Evolutionary conservation across 1,140 invertebrate species (phyloP).

Genomic region (Hormaphis cornu): DNA sequence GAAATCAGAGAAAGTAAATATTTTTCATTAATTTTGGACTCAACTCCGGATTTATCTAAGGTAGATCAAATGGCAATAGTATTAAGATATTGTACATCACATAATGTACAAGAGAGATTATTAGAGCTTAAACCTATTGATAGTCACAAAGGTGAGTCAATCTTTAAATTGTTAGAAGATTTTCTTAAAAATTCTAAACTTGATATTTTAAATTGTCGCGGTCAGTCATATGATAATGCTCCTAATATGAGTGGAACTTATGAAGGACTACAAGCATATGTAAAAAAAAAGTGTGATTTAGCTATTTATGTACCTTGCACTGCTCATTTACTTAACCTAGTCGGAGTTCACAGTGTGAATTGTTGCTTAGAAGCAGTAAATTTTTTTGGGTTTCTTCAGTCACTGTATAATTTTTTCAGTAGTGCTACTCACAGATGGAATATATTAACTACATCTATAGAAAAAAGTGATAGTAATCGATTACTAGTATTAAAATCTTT

Average conservation of each 20-base stretch:
- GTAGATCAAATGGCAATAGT: constrained; percentile 16
- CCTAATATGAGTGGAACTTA: constrained; percentile 40
- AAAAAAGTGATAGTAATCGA: not conserved
- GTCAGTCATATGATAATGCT: constrained; percentile 42
- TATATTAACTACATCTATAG: not conserved
- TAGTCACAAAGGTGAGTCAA: constrained; percentile 21
- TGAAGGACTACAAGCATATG: constrained; percentile 35
- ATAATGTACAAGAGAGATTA: constrained; percentile 3
- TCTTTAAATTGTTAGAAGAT: constrained; percentile 4
- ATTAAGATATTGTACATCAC: constrained; percentile 16
- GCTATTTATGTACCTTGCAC: not conserved
- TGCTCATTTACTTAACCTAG: not conserved
- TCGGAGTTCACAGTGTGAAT: not conserved
- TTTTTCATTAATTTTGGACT: constrained; percentile 1
- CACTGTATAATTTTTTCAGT: not conserved
- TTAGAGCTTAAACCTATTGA: not conserved
- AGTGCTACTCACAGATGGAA: not conserved
- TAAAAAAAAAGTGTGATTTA: not conserved
- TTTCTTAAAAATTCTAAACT: constrained; percentile 33
- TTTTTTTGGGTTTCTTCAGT: not conserved
- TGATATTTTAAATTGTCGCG: constrained; percentile 39
- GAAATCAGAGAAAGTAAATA: constrained; percentile 5
- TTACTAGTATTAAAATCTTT: not conserved
- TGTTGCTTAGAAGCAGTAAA: not conserved
- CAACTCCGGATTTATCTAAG: constrained; percentile 6